Evolutionary conservation across 2,113 vertebrate genomes (phyloP), one percentile per base, ranked within the genome.

Genomic region (Carassius carassius): DNA sequence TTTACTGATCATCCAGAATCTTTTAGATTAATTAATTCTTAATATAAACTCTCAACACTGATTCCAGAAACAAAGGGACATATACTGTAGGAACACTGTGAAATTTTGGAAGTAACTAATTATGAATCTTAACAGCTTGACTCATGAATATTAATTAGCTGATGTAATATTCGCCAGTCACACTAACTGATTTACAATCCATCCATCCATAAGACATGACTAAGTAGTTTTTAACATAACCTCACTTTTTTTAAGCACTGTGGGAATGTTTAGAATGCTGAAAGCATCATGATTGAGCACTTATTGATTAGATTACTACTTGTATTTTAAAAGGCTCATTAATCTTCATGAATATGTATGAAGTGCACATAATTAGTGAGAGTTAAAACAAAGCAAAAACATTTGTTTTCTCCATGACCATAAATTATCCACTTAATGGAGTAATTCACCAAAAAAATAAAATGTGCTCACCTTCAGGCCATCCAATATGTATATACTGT

Each of bases 251-350:
- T n/a, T 51, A 17, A 62, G 54, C n/a, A 70, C 51, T 23, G 54
- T 51, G 7, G 89, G 90, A 91, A 92, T 94, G 32, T 93, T 91
- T 82, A 89, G 92, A 93, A 87, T 86, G 81, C 73, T 90, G 94
- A 94, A 92, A 92, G 92, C 93, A 47, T 95, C 93, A 47, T 95
- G 41, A 94, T 92, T 95, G 94, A 95, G 94, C 95, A 94, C 95
- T 92, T 94, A 91, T 92, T 91, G 87, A 91, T 93, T 37, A 62
- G 8, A 79, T 60, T 17, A 65, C 60, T 65, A 94, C 93, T 93
- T 92, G 92, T 92, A 94, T 94, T 95, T 96, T 93, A 93, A 94
- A 94, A 92, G 90, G 90, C 91, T 90, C 92, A 93, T 96, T 95
- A 95, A 94, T 95, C 93, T 93, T 92, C 90, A 91, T 83, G 84